Percentiles rank a stretch among this genome's conserved stretches.
Evolutionary conservation across 2,797 vertebrate species (phyloP).

Genomic region (Caiman crocodilus): DNA sequence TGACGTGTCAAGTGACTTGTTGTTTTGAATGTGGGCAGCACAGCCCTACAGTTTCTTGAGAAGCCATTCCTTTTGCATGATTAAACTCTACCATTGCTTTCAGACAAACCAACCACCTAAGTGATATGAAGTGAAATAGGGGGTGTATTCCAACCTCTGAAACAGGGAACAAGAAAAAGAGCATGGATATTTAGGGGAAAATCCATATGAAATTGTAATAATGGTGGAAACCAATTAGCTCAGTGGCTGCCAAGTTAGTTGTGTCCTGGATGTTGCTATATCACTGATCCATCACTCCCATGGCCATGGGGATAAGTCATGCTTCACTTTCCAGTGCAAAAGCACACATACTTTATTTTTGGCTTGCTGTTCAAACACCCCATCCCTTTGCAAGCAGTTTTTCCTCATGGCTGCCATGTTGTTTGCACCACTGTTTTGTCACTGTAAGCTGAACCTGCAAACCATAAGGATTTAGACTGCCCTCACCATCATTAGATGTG

Average conservation of each 20-base stretch:
- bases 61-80: neutral
- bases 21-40: neutral
- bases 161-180: neutral
- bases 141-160: neutral
- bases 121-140: neutral
- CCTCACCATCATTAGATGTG: neutral
- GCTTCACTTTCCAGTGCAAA: neutral
- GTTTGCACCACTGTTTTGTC: neutral
- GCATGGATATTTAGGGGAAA: neutral
- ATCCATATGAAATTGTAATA: neutral
- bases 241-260: neutral
- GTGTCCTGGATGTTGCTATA: neutral
- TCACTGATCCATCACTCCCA: neutral
- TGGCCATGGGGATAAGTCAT: neutral
- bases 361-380: neutral
- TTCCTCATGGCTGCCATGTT: neutral
- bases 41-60: neutral
- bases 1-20: neutral
- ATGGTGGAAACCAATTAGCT: neutral
- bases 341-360: neutral
- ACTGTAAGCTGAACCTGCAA: neutral
- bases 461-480: neutral
- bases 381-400: neutral
- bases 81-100: neutral
- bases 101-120: neutral